Evolutionary conservation across 92 coral and sea anemone species (phyloP), one percentile per base, ranked within the genome.

Genomic region (Desmophyllum pertusum): DNA sequence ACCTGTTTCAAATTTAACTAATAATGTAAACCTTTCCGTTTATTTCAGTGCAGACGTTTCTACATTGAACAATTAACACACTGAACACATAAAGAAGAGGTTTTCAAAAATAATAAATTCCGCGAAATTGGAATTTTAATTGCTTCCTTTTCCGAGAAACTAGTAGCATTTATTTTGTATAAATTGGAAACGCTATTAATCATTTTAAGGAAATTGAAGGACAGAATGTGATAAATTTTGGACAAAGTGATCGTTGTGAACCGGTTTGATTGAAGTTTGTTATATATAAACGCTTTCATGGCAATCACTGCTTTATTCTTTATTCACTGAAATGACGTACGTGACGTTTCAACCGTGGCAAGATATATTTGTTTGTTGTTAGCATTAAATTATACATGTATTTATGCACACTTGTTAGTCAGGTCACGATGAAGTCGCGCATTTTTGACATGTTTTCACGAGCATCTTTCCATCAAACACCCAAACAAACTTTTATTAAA

Each of bases 401-500:
- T 33, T 23, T 55, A 10, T 38, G 50, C 50, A 35, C 65, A 0
- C 10, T 76, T 38, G 2, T 33, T 0, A 37, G 36, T 10, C 69
- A 38, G 66, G 30, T 75, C 66, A 31, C 18, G 57, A n/a, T 13
- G 10, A 9, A 36, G 42, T 53, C 21, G 18, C 21, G 18, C 48
- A 76, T 55, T 75, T 75, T 52, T 75, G 45, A 75, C 13, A 37
- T 52, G 40, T 39, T 75, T 51, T 50, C 35, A 18, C 29, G 65
- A n/a, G 27, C 25, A 23, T 19, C 35, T 21, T 21, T 6, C 50
- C 79, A 14, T 4, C 15, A 75, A 30, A 71, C 27, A 14, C 9
- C 39, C 19, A 14, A 9, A 45, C 17, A 33, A 46, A 45, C 51
- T 29, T 13, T 30, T 8, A 64, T n/a, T 0, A 33, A 10, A 25